These are phyloP conservation scores for Cryptocephalus moraei DNA, from an alignment of 2,888 invertebrate genomes.

Conservation along the genomic window DNA sequence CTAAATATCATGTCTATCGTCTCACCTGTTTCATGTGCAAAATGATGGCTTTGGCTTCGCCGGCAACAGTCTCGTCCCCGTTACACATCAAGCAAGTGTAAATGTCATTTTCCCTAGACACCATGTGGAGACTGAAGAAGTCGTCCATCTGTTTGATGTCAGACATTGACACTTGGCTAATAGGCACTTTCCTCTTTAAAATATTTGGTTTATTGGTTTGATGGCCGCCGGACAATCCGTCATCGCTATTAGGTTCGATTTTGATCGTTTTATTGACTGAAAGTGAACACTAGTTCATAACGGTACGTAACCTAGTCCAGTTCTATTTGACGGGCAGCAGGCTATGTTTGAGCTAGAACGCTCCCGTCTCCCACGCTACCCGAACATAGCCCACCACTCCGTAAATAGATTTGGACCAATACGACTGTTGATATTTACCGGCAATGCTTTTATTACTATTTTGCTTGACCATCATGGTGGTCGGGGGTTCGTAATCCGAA, in stretches of 20 bases:
- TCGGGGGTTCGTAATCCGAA: conserved; percentile 30
- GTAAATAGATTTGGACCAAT: too few species aligned
- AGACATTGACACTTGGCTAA: background rate
- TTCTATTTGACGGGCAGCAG: too few species aligned
- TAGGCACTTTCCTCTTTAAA: conserved; percentile 22
- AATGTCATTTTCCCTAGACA: conserved; percentile 31
- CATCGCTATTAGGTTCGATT: too few species aligned
- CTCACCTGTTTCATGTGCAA: conserved; percentile 45
- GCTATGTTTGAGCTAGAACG: too few species aligned
- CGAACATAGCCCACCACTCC: too few species aligned
- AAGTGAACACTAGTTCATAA: too few species aligned
- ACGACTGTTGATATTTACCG: too few species aligned
- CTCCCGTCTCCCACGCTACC: too few species aligned
- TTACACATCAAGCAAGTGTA: conserved; percentile 48
- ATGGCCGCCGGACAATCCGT: background rate
- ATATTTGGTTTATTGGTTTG: conserved; percentile 25
- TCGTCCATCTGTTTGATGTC: conserved; percentile 13
- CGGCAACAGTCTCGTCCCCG: conserved; percentile 33
- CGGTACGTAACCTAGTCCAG: too few species aligned
- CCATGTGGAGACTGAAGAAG: conserved; percentile 17
- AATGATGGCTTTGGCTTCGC: conserved; percentile 50
- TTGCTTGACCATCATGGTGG: conserved; percentile 4
- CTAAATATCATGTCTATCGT: conserved; percentile 5
- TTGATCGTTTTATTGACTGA: too few species aligned
- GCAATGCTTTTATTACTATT: too few species aligned